Base-by-base conservation (phyloP, 1,140 invertebrate species). In the Drosophila athabasca region DNA sequence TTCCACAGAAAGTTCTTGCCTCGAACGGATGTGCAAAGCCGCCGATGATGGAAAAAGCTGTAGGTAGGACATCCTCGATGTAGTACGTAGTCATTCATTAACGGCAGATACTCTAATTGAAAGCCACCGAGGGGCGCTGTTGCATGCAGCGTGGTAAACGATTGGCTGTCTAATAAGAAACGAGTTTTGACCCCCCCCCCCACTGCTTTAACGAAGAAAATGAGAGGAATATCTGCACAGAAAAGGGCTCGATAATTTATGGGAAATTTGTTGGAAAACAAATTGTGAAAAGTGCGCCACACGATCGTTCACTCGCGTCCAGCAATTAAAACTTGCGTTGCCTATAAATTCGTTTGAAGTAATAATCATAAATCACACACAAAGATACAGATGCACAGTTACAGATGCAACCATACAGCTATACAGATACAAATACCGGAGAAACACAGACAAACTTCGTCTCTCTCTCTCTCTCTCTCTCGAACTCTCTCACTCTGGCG, bases 321-420 rank as follows among this genome's bases (percentile, higher is more conserved):
- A 55, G 68, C 57, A 76, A 74, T 74, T 74, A 74, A 74, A 74
- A 74, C 24, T 59, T 52, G 58, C 66, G 35, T 22, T 76, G 76
- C 61, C 76, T 62, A 78, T 76, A 76, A 78, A 78, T 78, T 78
- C 48, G 72, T 58, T 76, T 59, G 39, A 59, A 76, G 72, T 75
- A 78, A 78, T 78, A 71, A 78, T 46, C 76, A 78, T 78, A 78
- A 78, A 78, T 78, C 72, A 78, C 60, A 65, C 54, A 60, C 26
- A 64, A 6, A 60, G 22, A 62, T 31, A 50, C 13, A 58, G 1
- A 31, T 31, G 8, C 29, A 64, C 6, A 60, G 24, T 58, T 31
- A 50, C 17, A 60, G 17, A 61, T 19, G 17, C 11, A 19, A 1
- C 17, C 17, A 19, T 19, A 19, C 17, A 19, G 17, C 17, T 19